Conservation (phyloP, 2,113 vertebrate species). For the Hippocampus mohnikei region DNA sequence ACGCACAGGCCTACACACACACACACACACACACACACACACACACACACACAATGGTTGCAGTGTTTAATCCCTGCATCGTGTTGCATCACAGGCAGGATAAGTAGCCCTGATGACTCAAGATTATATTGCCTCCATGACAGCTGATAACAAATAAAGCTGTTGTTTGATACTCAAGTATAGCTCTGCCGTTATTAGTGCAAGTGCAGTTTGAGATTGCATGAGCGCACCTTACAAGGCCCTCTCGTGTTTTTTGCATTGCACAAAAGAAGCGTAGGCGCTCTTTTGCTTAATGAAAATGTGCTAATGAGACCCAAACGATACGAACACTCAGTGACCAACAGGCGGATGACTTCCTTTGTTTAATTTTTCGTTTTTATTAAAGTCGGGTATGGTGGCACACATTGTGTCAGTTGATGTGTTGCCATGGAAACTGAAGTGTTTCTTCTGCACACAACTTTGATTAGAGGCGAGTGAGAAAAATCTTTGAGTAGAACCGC, state of each 20-base stretch:
- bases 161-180: neutral
- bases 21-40: neutral
- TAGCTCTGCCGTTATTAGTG: neutral
- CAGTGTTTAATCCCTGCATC: slow-evolving; percentile 36
- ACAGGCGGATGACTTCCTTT: slow-evolving; percentile 24
- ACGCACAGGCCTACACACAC: slow-evolving; percentile 4
- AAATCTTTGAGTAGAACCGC: slow-evolving; percentile 53
- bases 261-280: slow-evolving; percentile 6
- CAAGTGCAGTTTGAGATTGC: neutral
- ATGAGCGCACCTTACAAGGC: neutral
- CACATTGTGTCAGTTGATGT: slow-evolving; percentile 45
- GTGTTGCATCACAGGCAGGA: slow-evolving; percentile 34
- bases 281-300: slow-evolving; percentile 21
- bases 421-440: slow-evolving; percentile 63
- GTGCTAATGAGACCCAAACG: slow-evolving; percentile 1
- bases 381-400: slow-evolving; percentile 37
- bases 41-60: slow-evolving; percentile 30
- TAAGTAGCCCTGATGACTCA: slow-evolving; percentile 28
- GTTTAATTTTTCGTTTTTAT: slow-evolving; percentile 60
- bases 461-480: slow-evolving; percentile 49
- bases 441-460: slow-evolving; percentile 38
- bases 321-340: slow-evolving; percentile 11
- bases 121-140: slow-evolving; percentile 32
- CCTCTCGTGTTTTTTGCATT: slow-evolving; percentile 11
- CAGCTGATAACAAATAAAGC: slow-evolving; percentile 29